Evolutionary conservation across 2,888 invertebrate species (phyloP), one percentile per base, ranked within the genome.

Genomic region (Petrophora chlorosata): DNA sequence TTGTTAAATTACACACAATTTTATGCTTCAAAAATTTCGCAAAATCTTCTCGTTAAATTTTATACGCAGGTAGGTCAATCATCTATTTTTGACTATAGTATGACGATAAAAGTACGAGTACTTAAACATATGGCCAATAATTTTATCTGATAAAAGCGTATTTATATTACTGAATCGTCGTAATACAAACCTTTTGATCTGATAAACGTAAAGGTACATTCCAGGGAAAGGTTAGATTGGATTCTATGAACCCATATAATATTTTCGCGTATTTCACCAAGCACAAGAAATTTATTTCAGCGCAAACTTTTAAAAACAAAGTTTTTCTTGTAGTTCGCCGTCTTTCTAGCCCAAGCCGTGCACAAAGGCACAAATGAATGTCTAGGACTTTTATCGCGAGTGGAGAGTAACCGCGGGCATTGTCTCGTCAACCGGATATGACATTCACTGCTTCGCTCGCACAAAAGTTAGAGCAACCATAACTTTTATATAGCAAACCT

Each of bases 351-450:
- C 35, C 41, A 53, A 47, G 47, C 53, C 42, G 43, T 49, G 40
- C 50, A 56, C 58, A 61, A 61, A 61, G 60, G 52, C 56, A 49
- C 59, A 54, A 58, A 57, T 43, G 58, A 61, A 56, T 54, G 56
- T 60, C 57, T 58, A 58, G 58, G 45, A 54, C 58, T 58, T 61
- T 58, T 60, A 52, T 50, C 49, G 48, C 55, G 53, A 56, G 56
- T 48, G 26, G 42, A 43, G 52, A 53, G 58, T 56, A 56, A 58
- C 58, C 60, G 58, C 55, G 48, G 60, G 56, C 58, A 61, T 61
- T 61, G 60, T 61, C 58, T 61, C 55, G 52, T 58, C 58, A 56
- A 32, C 56, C 60, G 60, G 60, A 61, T 58, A 53, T 58, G 60
- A 58, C 60, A 53, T 50, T 58, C 58, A 61, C 52, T 35, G 52